Evolutionary conservation across 1,140 invertebrate genomes (phyloP), one percentile per base, ranked within the genome.

Genomic region (Protaetia brevitarsis): DNA sequence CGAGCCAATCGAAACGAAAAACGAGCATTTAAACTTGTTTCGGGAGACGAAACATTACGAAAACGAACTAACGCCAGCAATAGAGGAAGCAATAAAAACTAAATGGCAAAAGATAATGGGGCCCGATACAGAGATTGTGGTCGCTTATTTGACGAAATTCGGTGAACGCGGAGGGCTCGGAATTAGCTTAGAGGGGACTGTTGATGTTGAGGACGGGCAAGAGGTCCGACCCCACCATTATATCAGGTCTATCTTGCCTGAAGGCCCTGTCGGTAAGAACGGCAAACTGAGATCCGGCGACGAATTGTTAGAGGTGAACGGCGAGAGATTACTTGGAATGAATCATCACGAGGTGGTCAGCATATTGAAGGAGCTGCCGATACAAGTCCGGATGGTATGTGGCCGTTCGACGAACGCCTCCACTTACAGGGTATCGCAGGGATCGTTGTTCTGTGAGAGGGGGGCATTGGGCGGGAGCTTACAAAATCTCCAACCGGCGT

Each of bases 281-380:
- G 91, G 89, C 3, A 82, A 86, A 21, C 83, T 97, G 1, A 85
- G 86, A 65, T 91, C 91, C 60, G 94, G 95, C 2, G 96, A 98
- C 80, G 96, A 98, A 80, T 80, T 98, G 23, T 82, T 96, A 84
- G 83, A 98, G 89, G 96, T 99, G 3, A 99, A 99, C 81, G 95
- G 95, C 3, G 89, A 93, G 74, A 87, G 93, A 63, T 82, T 99
- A n/a, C 84, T 98, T 58, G 96, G 96, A 37, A 92, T 97, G 83
- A 96, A 97, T 82, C 95, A 98, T 78, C 87, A 95, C 77, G 95
- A 97, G 79, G 96, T 98, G 63, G 96, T 98, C 58, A 90, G 89
- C 64, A 96, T 97, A 72, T 82, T 99, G 13, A 98, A 98, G 82
- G 95, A 98, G 77, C 82, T 98, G 66, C 96, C 96, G 1, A 85